Base-by-base conservation (phyloP, 2,888 invertebrate genomes). In the Villa cingulata region DNA sequence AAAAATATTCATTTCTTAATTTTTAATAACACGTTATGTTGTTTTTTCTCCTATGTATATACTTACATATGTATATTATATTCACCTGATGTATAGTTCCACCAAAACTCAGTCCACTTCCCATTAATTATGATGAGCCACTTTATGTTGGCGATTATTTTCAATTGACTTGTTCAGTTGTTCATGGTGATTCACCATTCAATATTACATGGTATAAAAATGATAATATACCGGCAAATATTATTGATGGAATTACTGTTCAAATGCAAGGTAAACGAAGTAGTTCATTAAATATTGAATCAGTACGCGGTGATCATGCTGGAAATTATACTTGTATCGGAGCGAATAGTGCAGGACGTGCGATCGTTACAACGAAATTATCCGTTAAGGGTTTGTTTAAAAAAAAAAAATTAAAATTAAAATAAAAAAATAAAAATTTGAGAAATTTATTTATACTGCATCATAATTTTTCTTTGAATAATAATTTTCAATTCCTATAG, bases 121-220 rank as follows among this genome's bases (percentile, higher is more conserved):
- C 77, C 61, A 51, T 64, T 70, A 70, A 73, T 72, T 83, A 81
- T 63, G 78, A 79, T 61, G 75, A 76, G 60, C 74, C 77, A 50
- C 71, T 76, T 47, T 77, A 74, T 62, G 72, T 75, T 58, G 77
- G 77, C 53, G 77, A 78, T 61, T 75, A 76, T 53, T 76, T 77
- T 58, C 77, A 77, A 61, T 70, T 77, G 29, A 56, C 56, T 56
- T 86, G 85, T 68, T 79, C 80, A 43, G 77, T 82, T 55, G 74
- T 81, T 55, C 80, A 82, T 63, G 86, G 89, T 55, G 88, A 90
- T 71, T 74, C 81, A 54, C 89, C 89, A 32, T 75, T 86, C 58
- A 77, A 76, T 58, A 80, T 90, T 48, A 74, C 74, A 49, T 90
- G 89, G 89, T 76, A 76, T 59, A 78, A 83, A 64, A 79, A 85